These are phyloP conservation scores for Protula sp. DNA, from an alignment of 2,888 invertebrate genomes.

Conservation along the genomic window DNA sequence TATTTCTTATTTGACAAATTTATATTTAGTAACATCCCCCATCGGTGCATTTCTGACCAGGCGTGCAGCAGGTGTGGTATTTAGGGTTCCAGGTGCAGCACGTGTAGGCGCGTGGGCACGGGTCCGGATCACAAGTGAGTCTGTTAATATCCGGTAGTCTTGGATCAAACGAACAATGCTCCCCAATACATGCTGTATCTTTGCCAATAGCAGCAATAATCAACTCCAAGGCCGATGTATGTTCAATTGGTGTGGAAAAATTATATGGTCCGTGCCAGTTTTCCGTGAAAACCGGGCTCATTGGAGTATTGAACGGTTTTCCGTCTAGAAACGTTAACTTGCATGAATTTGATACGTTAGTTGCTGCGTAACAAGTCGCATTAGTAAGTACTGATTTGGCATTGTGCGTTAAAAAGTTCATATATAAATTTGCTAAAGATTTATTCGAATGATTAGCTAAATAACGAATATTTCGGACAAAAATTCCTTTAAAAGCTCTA, in stretches of 20 bases:
- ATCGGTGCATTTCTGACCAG: background rate
- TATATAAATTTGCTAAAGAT: background rate
- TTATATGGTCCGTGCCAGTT: background rate
- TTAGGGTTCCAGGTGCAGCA: background rate
- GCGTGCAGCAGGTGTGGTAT: background rate
- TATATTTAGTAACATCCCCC: slow-evolving; percentile 7
- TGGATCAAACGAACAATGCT: slow-evolving; percentile 3
- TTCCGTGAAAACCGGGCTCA: background rate
- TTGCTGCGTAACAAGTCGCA: slow-evolving; percentile 8
- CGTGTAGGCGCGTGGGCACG: background rate
- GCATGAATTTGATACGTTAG: slow-evolving; percentile 16
- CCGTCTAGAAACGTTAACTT: background rate
- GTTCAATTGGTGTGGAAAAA: background rate
- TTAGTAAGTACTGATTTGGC: background rate
- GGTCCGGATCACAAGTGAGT: background rate
- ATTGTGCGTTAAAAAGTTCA: background rate
- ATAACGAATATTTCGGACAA: background rate
- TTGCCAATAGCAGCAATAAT: background rate
- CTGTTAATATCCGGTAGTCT: background rate
- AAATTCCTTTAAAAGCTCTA: slow-evolving; percentile 26
- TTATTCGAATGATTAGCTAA: background rate
- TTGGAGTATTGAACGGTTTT: background rate
- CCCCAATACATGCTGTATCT: slow-evolving; percentile 10
- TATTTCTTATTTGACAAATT: no score
- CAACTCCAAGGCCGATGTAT: background rate